phyloP scores from a whole-genome alignment of 2,888 invertebrate genomes.

The Amblyteles armatorius region DNA sequence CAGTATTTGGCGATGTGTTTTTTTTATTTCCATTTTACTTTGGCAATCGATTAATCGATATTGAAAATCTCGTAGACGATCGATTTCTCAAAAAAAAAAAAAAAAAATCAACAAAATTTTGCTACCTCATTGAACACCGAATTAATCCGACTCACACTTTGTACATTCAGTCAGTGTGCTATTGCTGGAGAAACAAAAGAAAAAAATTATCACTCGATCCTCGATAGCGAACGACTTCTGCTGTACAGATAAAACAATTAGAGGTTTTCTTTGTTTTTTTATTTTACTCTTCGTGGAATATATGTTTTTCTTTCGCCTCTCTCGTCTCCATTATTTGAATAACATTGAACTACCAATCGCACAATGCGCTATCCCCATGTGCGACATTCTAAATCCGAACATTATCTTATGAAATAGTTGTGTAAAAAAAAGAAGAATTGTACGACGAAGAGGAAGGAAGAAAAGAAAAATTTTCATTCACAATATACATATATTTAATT shows the following conservation, averaged over 20 bases:
- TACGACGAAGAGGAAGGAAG: constrained; percentile 38
- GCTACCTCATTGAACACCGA: neutral
- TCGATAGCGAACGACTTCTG: constrained; percentile 38
- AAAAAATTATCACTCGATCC: constrained; percentile 15
- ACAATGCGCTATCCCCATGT: constrained; percentile 3
- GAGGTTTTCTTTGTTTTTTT: neutral
- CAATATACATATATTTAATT: constrained; percentile 63
- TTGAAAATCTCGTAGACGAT: neutral
- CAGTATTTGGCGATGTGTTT: neutral
- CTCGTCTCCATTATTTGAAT: neutral
- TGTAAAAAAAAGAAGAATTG: constrained; percentile 28
- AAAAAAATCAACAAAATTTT: neutral
- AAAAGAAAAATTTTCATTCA: constrained; percentile 38
- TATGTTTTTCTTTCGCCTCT: constrained; percentile 33
- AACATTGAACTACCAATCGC: neutral
- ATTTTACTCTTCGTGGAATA: constrained; percentile 1
- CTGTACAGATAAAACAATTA: constrained; percentile 39
- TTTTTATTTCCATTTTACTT: neutral
- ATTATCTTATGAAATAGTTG: constrained; percentile 32
- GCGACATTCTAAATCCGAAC: neutral
- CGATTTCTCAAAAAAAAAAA: no score
- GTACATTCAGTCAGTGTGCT: neutral
- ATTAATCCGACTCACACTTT: neutral
- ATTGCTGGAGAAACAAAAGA: neutral
- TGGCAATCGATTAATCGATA: neutral